A percentile compares a stretch with the other conserved stretches of the same genome.
Conservation (phyloP, 2,797 vertebrate species). For the Lateolabrax maculatus region DNA sequence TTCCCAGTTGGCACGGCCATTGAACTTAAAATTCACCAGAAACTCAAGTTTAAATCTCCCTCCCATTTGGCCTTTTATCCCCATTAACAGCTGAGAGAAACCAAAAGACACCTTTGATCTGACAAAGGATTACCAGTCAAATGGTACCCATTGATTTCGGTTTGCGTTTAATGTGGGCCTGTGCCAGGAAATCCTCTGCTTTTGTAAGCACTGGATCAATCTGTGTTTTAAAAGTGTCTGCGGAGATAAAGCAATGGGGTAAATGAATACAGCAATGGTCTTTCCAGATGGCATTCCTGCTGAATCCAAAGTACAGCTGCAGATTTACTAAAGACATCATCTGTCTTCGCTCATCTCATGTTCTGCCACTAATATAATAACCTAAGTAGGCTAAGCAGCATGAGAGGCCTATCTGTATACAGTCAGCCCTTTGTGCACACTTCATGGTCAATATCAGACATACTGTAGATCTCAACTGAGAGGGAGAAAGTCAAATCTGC, state of each 20-base stretch:
- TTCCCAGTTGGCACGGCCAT: constrained; percentile 13
- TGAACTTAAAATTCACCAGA: constrained; percentile 30
- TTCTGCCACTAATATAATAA: constrained; percentile 58
- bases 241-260: neutral
- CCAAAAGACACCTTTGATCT: constrained; percentile 20
- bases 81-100: constrained; percentile 21
- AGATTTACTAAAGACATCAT: constrained; percentile 40
- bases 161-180: neutral
- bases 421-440: constrained; percentile 48
- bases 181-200: constrained; percentile 22
- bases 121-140: constrained; percentile 7
- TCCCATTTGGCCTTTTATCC: constrained; percentile 16
- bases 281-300: constrained; percentile 12
- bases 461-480: neutral
- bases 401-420: constrained; percentile 50
- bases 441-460: constrained; percentile 25
- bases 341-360: constrained; percentile 51
- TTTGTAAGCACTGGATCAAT: constrained; percentile 11
- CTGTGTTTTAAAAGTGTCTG: constrained; percentile 11
- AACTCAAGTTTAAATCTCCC: constrained; percentile 17
- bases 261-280: neutral
- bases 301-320: constrained; percentile 38
- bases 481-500: neutral
- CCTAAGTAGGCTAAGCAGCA: constrained; percentile 53
- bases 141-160: constrained; percentile 12